Evolutionary conservation across 2,113 vertebrate genomes (phyloP).

Genomic region (Tursiops truncatus): DNA sequence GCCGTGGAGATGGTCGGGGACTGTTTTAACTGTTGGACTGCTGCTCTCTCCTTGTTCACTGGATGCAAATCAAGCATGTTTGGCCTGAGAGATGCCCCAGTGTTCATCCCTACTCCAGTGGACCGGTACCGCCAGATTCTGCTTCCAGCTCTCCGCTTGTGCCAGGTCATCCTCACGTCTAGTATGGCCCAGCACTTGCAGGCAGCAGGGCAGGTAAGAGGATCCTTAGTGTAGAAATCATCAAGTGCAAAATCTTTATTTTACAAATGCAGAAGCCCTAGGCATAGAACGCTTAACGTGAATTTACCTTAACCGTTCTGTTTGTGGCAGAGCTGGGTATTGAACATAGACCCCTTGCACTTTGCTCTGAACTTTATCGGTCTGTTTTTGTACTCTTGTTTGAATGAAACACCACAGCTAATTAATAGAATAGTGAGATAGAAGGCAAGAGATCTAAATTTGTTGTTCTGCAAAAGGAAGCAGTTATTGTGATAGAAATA

Average conservation of each 20-base stretch:
- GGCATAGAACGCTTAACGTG: fast-evolving
- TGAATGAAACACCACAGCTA: background rate
- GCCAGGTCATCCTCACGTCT: conserved; percentile 96
- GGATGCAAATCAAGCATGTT: conserved; percentile 83
- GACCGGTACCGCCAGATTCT: conserved; percentile 97
- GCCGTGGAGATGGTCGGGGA: background rate
- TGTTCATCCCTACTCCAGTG: conserved; percentile 94
- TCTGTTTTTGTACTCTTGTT: background rate
- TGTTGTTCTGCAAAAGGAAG: conserved; percentile 9
- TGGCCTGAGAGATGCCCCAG: conserved; percentile 90
- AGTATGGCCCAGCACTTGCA: conserved; percentile 94
- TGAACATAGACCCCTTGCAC: background rate
- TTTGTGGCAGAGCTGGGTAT: background rate
- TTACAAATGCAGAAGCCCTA: background rate
- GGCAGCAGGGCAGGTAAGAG: conserved; percentile 93
- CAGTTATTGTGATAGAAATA: background rate
- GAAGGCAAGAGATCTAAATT: background rate
- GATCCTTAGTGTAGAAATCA: background rate
- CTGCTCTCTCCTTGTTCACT: conserved; percentile 24
- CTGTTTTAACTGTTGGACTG: background rate
- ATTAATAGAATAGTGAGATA: background rate
- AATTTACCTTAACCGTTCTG: background rate
- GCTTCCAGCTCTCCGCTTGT: conserved; percentile 92
- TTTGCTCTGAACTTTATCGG: background rate
- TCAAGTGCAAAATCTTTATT: background rate